Evolutionary conservation across 2,888 invertebrate species (phyloP), one percentile per base, ranked within the genome.

Genomic region (Agonopterix alstromeriana): DNA sequence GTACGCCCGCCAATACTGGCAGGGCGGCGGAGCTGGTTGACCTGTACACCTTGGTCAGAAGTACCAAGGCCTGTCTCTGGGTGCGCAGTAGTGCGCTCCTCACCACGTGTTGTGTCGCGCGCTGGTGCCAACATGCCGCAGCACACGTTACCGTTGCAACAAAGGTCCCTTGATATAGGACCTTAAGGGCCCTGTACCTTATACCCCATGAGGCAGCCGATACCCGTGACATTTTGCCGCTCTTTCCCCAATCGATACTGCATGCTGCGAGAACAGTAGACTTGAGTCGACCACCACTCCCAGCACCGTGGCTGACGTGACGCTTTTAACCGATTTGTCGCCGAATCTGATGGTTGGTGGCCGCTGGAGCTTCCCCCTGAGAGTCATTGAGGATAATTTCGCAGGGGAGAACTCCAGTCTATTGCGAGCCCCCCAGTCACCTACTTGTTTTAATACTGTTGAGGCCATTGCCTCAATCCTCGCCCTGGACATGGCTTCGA

Each of bases 31-130:
- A 53, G 45, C 64, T 63, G n/a, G 38, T 14, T 0, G 64, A 50
- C 8, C 61, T 48, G 52, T 63, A 67, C 0, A 64, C 66, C 51
- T 68, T 64, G 14, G 61, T 62, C 7, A 64, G 46, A 0, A 61
- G 43, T 0, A 56, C 46, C 1, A 58, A 43, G 8, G 57, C 53
- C 27, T 51, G 45, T 3, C 59, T 36, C 44, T 64, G 63, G 0
- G 54, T 50, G 0, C 60, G 48, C n/a, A 61, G 40, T 3, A 63
- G 42, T 7, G 52, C 51, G 8, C 57, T 45, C 9, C 50, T 10
- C 5, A 61, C 58, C 5, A 50, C 50, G 43, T 46, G 46, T 0
- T 45, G 8, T 3, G 46, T 27, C 7, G 43, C 48, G 9, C 54
- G 50, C 3, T 42, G 14, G 45, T 47, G 50, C 58, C 56, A 58